Conservation (phyloP, 2,888 invertebrate species). For the Digitonthophagus gazella region DNA sequence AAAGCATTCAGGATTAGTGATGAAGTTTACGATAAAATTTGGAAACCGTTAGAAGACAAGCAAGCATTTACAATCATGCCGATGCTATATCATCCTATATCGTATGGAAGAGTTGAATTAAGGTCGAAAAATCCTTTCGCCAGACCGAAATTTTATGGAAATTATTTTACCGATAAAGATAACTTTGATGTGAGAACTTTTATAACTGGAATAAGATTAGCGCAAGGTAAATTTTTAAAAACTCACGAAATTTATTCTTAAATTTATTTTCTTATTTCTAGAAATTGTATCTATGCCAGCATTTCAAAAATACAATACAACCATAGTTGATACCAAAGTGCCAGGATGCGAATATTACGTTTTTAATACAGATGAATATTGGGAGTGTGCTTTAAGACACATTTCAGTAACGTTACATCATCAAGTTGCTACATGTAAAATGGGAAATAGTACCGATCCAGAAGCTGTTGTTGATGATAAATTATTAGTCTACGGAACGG, state of each 20-base stretch:
- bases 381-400: constrained; percentile 63
- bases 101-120: constrained; percentile 67
- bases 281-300: constrained; percentile 52
- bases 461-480: constrained; percentile 64
- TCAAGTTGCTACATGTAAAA: constrained; percentile 62
- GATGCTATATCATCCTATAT: constrained; percentile 70
- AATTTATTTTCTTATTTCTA: background rate
- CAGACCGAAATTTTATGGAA: constrained; percentile 72
- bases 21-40: constrained; percentile 57
- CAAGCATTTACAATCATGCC: constrained; percentile 56
- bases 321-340: constrained; percentile 38
- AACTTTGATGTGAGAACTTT: constrained; percentile 50
- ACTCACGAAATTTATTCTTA: background rate
- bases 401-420: constrained; percentile 39
- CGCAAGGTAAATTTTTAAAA: constrained; percentile 42
- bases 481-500: constrained; percentile 61
- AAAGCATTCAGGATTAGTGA: constrained; percentile 58
- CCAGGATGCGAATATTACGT: constrained; percentile 54
- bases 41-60: constrained; percentile 54
- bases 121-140: constrained; percentile 68
- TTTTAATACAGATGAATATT: constrained; percentile 65
- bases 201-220: constrained; percentile 51
- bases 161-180: constrained; percentile 68
- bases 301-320: constrained; percentile 53
- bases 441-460: constrained; percentile 65